Evolutionary conservation across 2,888 invertebrate genomes (phyloP).

Genomic region (Leptogaster cylindrica): DNA sequence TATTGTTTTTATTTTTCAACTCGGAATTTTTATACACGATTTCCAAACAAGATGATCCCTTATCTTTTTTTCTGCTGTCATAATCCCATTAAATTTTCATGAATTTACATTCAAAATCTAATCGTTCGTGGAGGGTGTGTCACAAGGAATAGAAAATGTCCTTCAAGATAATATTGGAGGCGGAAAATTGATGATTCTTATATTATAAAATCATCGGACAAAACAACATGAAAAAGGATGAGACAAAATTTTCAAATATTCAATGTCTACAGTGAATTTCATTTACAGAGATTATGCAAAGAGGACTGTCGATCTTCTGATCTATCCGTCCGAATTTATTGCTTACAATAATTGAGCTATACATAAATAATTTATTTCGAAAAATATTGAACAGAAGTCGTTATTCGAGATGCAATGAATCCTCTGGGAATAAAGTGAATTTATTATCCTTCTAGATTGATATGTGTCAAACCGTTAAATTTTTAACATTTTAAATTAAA

Average conservation of each 20-base stretch:
- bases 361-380: too few species aligned
- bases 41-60: not conserved
- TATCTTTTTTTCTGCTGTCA: conserved; percentile 2
- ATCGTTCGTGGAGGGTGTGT: conserved; percentile 4
- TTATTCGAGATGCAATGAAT: too few species aligned
- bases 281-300: not conserved
- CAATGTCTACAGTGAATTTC: not conserved
- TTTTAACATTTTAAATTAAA: too few species aligned
- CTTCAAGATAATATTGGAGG: not conserved
- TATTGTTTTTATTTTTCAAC: not conserved
- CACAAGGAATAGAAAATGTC: conserved; percentile 9
- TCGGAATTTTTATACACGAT: too few species aligned
- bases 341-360: not conserved
- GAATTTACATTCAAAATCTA: conserved; percentile 25
- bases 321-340: not conserved
- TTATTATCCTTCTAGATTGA: too few species aligned
- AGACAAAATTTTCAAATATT: not conserved
- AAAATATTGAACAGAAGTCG: too few species aligned
- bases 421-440: too few species aligned
- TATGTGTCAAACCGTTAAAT: too few species aligned
- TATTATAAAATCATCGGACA: conserved; percentile 10
- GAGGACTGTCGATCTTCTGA: not conserved
- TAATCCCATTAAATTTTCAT: not conserved
- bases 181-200: conserved; percentile 12
- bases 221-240: not conserved